phyloP scores from a whole-genome alignment of 1,140 invertebrate genomes.

The Lepidurus packardi region DNA sequence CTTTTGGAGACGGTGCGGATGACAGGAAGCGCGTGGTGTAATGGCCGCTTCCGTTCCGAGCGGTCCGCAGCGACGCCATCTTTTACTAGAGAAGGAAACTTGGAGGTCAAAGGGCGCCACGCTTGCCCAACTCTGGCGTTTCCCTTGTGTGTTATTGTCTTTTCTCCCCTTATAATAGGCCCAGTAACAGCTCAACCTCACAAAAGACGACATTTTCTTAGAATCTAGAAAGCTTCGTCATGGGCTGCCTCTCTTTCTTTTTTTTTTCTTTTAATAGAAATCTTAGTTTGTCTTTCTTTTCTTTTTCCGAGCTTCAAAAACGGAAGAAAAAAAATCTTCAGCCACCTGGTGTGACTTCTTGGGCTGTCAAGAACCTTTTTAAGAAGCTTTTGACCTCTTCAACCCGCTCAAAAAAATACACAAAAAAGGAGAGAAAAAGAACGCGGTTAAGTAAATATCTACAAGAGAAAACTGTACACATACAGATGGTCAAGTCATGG shows the following conservation, averaged over 20 bases:
- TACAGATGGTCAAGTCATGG: conserved; percentile 12
- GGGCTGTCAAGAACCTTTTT: neutral
- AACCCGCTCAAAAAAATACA: neutral
- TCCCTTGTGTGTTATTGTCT: neutral
- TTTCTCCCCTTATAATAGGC: neutral
- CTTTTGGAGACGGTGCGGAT: neutral
- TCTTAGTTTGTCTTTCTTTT: neutral
- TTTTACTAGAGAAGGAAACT: neutral
- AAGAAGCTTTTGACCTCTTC: conserved; percentile 5
- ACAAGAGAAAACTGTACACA: neutral
- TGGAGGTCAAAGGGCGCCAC: conserved; percentile 7
- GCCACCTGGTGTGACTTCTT: conserved; percentile 2
- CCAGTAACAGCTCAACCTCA: neutral
- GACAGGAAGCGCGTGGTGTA: conserved; percentile 17
- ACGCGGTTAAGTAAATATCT: neutral
- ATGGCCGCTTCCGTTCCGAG: conserved; percentile 1
- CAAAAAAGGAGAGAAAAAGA: neutral
- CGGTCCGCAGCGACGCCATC: neutral
- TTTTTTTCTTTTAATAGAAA: neutral
- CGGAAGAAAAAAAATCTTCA: neutral
- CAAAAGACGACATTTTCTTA: neutral
- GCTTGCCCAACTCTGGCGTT: neutral
- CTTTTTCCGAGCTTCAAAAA: neutral
- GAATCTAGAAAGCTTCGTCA: neutral
- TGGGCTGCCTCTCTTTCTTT: neutral